phyloP scores from a whole-genome alignment of 2,113 vertebrate species.

The Pimephales promelas region DNA sequence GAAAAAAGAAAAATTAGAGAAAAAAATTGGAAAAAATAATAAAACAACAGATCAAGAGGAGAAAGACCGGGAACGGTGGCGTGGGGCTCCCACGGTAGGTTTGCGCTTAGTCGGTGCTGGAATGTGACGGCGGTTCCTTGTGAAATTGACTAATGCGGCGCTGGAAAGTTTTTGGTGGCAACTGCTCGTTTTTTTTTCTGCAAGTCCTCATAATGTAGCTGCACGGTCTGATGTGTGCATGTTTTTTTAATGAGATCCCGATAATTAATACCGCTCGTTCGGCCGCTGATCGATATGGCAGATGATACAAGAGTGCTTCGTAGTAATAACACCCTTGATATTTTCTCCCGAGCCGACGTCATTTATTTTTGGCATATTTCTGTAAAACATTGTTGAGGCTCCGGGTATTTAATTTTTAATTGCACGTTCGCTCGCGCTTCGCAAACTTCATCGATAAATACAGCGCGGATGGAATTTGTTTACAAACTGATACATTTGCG shows the following conservation, averaged over 20 bases:
- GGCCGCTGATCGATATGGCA: conserved; percentile 42
- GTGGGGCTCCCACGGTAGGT: conserved; percentile 72
- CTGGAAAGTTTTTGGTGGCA: conserved; percentile 82
- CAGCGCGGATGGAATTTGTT: conserved; percentile 42
- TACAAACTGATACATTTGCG: conserved; percentile 53
- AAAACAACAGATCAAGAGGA: conserved; percentile 58
- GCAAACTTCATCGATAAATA: conserved; percentile 58
- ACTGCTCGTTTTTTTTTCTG: conserved; percentile 64
- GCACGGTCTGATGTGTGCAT: conserved; percentile 65
- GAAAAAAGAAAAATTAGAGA: conserved; percentile 70
- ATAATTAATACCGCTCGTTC: conserved; percentile 33
- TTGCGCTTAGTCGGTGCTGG: conserved; percentile 68
- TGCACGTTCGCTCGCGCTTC: conserved; percentile 38
- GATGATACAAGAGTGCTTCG: conserved; percentile 39
- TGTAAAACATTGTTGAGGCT: conserved; percentile 54
- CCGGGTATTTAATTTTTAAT: conserved; percentile 67
- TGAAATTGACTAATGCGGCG: conserved; percentile 76
- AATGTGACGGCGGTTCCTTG: conserved; percentile 73
- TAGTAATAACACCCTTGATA: conserved; percentile 48
- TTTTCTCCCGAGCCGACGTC: conserved; percentile 48
- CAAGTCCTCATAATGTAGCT: conserved; percentile 66
- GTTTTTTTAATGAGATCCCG: conserved; percentile 59
- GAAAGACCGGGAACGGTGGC: conserved; percentile 61
- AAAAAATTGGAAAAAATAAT: conserved; percentile 66
- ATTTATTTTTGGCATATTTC: conserved; percentile 56